Conservation (phyloP, 2,113 vertebrate genomes). For the Rhineura floridana region DNA sequence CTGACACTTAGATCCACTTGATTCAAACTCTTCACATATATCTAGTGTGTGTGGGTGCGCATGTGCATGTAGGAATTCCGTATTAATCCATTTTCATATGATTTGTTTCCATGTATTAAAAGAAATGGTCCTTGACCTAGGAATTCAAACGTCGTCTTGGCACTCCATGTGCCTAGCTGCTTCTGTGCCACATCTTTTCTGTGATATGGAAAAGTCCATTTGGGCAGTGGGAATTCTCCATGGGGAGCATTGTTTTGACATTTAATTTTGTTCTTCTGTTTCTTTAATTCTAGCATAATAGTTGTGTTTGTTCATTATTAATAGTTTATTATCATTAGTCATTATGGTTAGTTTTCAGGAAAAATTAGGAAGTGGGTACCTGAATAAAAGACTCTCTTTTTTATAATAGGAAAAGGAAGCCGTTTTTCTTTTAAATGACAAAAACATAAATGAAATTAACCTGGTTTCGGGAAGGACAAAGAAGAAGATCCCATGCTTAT, state of each 20-base stretch:
- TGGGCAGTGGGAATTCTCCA: not conserved
- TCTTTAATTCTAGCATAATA: not conserved
- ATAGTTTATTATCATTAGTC: too few species aligned
- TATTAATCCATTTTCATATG: fast-evolving
- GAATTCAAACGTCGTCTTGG: not conserved
- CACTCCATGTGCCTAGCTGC: not conserved
- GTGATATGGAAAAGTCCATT: not conserved
- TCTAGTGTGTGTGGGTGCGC: not conserved
- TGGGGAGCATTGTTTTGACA: not conserved
- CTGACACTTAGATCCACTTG: fast-evolving
- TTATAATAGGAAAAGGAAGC: slow-evolving; percentile 87
- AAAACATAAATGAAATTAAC: slow-evolving; percentile 88
- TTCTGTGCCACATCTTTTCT: not conserved
- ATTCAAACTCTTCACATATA: not conserved
- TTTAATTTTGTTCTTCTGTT: not conserved
- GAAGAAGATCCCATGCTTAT: slow-evolving; percentile 86
- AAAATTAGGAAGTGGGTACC: not conserved
- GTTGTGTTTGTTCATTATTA: not conserved
- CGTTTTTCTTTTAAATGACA: slow-evolving; percentile 89
- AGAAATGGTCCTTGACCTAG: too few species aligned
- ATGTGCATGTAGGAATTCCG: fast-evolving
- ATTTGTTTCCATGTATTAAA: not conserved
- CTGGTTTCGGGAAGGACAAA: slow-evolving; percentile 88
- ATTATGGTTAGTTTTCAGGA: slow-evolving; percentile 3
- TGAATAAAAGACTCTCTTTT: slow-evolving; percentile 25